Evolutionary conservation across 2,113 vertebrate species (phyloP).

Genomic region (Chloropsis cyanopogon): DNA sequence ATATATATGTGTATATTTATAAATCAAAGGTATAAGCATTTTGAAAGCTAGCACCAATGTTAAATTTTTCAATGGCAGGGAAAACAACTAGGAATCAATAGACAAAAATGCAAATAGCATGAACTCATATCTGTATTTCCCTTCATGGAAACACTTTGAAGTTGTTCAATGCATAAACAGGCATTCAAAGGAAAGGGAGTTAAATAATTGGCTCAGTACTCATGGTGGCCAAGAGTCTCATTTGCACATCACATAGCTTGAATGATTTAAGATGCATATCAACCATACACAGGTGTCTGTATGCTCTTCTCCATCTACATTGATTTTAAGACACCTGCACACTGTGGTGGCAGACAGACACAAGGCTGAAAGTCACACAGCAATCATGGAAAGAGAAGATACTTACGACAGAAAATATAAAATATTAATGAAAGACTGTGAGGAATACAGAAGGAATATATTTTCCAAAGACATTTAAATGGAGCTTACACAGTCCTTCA

Average conservation of each 20-base stretch:
- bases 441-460: not conserved
- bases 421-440: not conserved
- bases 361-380: not conserved
- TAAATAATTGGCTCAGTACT: not conserved
- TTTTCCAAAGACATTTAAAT: not conserved
- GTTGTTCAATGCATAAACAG: not conserved
- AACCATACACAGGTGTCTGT: not conserved
- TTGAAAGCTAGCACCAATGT: not conserved
- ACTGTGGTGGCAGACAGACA: not conserved
- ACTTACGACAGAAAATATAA: not conserved
- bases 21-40: not conserved
- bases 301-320: not conserved
- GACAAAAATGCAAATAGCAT: not conserved
- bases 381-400: not conserved
- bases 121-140: not conserved
- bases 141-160: constrained; percentile 1
- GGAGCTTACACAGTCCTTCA: not conserved
- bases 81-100: not conserved
- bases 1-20: not conserved
- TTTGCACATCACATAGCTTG: not conserved
- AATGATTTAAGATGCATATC: not conserved
- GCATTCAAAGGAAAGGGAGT: not conserved
- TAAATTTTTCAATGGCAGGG: not conserved
- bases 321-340: not conserved
- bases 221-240: not conserved